Evolutionary conservation across 2,888 invertebrate genomes (phyloP).

Genomic region (Drosophila sordidula): DNA sequence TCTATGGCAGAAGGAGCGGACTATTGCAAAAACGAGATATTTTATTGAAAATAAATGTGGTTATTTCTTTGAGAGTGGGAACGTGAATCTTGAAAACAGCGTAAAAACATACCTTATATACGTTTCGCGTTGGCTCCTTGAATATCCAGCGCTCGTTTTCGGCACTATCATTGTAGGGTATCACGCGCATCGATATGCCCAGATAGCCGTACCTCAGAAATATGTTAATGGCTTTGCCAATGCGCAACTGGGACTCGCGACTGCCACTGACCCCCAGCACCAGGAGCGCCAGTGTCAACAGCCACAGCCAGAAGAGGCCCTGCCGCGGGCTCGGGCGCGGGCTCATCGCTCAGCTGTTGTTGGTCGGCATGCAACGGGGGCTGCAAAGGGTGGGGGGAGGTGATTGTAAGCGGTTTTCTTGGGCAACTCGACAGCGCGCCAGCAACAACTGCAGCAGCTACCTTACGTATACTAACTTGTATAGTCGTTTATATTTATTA

Average conservation of each 20-base stretch:
- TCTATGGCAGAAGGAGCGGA: neutral
- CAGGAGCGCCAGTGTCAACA: slow-evolving; percentile 80
- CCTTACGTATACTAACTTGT: slow-evolving; percentile 25
- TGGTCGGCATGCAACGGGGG: slow-evolving; percentile 61
- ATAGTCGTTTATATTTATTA: slow-evolving; percentile 39
- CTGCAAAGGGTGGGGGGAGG: slow-evolving; percentile 9
- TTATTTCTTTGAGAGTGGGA: too few relatives aligned
- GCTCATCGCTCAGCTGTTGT: slow-evolving; percentile 82
- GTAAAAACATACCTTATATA: slow-evolving; percentile 84
- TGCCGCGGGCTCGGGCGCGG: slow-evolving; percentile 62
- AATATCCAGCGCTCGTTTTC: slow-evolving; percentile 91
- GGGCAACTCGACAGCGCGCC: slow-evolving; percentile 8
- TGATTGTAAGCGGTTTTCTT: slow-evolving; percentile 4
- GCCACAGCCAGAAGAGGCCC: slow-evolving; percentile 74
- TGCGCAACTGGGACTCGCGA: slow-evolving; percentile 86
- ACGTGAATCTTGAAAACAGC: too few relatives aligned
- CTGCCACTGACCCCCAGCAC: slow-evolving; percentile 78
- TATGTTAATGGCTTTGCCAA: slow-evolving; percentile 94
- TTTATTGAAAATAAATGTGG: neutral
- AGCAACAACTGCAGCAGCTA: neutral
- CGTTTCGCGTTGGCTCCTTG: slow-evolving; percentile 87
- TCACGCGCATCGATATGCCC: slow-evolving; percentile 93
- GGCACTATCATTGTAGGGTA: slow-evolving; percentile 92
- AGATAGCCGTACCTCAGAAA: slow-evolving; percentile 92
- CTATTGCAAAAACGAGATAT: neutral